Percentiles rank a stretch among this genome's conserved stretches.
Evolutionary conservation across 2,888 invertebrate genomes (phyloP).

Genomic region (Morpho deidamia): DNA sequence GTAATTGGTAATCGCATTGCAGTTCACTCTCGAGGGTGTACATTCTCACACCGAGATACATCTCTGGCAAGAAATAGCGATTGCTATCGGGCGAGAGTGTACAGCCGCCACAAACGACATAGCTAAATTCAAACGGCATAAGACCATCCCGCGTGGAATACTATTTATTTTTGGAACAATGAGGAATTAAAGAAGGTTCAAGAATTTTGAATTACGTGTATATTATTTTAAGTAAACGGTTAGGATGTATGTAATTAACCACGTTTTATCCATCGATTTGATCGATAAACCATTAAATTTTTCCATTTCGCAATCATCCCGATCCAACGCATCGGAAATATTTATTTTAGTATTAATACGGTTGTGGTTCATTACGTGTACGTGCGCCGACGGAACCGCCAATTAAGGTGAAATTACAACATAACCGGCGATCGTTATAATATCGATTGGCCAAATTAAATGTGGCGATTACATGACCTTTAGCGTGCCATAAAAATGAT

Average conservation of each 20-base stretch:
- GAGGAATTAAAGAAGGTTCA: too few species aligned
- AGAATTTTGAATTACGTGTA: too few species aligned
- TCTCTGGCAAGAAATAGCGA: too few species aligned
- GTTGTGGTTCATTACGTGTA: conserved; percentile 28
- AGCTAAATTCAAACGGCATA: too few species aligned
- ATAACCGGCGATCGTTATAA: conserved; percentile 25
- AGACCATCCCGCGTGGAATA: too few species aligned
- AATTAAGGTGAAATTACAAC: conserved; percentile 33
- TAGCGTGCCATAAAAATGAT: conserved; percentile 17
- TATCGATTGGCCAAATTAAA: conserved; percentile 30
- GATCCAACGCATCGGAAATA: conserved; percentile 21
- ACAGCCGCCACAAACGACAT: too few species aligned
- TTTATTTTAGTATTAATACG: conserved; percentile 25
- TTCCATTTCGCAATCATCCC: conserved; percentile 18
- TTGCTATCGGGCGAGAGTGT: too few species aligned
- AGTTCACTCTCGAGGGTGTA: too few species aligned
- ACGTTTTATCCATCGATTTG: background rate
- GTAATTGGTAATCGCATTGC: too few species aligned
- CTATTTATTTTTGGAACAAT: too few species aligned
- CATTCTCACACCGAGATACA: too few species aligned
- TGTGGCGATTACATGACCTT: conserved; percentile 23
- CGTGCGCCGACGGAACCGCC: conserved; percentile 27
- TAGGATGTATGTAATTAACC: background rate
- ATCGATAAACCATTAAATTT: conserved; percentile 17
- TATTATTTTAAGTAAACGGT: too few species aligned